Base-by-base conservation (phyloP, 2,888 invertebrate species). In the Argyresthia goedartella region DNA sequence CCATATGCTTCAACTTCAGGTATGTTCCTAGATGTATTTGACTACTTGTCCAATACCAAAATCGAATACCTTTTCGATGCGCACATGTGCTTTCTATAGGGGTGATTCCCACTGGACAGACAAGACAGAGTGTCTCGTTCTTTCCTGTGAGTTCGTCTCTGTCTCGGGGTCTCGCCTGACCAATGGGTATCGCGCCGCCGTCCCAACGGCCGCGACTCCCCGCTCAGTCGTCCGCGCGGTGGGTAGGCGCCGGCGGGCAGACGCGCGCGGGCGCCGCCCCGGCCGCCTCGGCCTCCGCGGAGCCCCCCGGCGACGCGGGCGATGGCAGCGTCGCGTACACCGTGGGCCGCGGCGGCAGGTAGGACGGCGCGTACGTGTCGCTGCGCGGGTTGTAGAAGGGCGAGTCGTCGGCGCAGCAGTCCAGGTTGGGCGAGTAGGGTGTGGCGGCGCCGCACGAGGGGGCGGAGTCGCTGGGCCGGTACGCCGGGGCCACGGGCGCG, bases 331-430 rank as follows among this genome's bases (percentile, higher is more conserved):
- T 82, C 4, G 87, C 87, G 70, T 87, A 87, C 58, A 87, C 87
- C 0, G 85, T 84, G 16, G 84, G 84, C 48, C 86, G 73, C 59
- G 85, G 86, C 56, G 85, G 85, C 62, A 85, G 81, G 64, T 81
- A 87, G 13, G 87, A 86, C 15, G 87, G 87, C 65, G 86, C 76
- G 71, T 87, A 87, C 53, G 85, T 76, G 60, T 87, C 87, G 58
- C 86, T 86, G 53, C 86, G 76, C 15, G 87, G 87, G 68, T 87
- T 86, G 69, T 87, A 87, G 69, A 87, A 87, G 4, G 87, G 87
- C 8, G 87, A 87, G 60, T 86, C 86, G 62, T 86, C 87, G 2
- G 79, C 71, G 60, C 74, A 65, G 63, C 77, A 73, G 61, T 85
- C 85, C 52, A 85, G 60, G 63, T 85, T 84, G 10, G 86, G 84